These are phyloP conservation scores for Lydus trimaculatus DNA, from an alignment of 2,888 invertebrate species.

Conservation along the genomic window DNA sequence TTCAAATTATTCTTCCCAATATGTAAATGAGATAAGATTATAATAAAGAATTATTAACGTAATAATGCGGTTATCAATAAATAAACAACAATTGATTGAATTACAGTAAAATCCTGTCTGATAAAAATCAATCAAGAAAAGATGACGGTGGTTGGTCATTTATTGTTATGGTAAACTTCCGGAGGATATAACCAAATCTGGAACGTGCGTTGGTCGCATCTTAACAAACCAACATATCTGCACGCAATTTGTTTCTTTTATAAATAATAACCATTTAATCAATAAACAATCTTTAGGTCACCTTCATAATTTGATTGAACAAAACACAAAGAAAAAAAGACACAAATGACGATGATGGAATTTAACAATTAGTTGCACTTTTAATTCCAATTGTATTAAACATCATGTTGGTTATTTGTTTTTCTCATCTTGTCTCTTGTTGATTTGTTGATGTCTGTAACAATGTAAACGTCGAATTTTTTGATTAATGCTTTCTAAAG, in stretches of 20 bases:
- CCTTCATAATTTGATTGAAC: neutral
- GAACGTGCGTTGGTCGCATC: slow-evolving; percentile 38
- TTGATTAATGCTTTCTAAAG: slow-evolving; percentile 30
- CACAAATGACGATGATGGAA: slow-evolving; percentile 7
- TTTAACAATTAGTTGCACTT: slow-evolving; percentile 17
- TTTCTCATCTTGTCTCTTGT: slow-evolving; percentile 26
- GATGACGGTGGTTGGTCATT: neutral
- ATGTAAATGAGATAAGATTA: neutral
- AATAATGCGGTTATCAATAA: neutral
- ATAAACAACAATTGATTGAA: neutral
- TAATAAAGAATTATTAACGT: too few species aligned
- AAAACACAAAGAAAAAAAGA: neutral
- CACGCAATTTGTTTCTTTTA: slow-evolving; percentile 29
- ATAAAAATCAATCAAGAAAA: neutral
- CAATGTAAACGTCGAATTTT: slow-evolving; percentile 32
- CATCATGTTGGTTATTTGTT: slow-evolving; percentile 22
- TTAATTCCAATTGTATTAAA: slow-evolving; percentile 22
- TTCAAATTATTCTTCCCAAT: neutral
- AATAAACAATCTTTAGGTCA: neutral
- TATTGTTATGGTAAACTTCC: slow-evolving; percentile 40
- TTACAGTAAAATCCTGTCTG: neutral
- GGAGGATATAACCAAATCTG: slow-evolving; percentile 44
- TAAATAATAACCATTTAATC: neutral
- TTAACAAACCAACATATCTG: slow-evolving; percentile 36
- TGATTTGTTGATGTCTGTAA: slow-evolving; percentile 41